A percentile compares a stretch with the other conserved stretches of the same genome.
Conservation (phyloP, 1,140 invertebrate species). For the Chymomyza costata region DNA sequence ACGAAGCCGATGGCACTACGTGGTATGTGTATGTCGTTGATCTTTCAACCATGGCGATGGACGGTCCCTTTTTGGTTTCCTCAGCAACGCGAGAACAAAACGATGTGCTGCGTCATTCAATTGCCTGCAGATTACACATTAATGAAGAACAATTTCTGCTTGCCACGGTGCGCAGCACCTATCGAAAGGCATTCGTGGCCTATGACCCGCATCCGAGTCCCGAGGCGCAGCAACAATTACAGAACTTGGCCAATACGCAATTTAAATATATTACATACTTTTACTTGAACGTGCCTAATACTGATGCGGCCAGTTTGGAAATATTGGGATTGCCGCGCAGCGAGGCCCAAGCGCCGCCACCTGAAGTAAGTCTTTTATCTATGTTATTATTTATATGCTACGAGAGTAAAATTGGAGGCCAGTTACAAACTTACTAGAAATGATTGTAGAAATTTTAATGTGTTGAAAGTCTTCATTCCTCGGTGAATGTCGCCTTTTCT, state of each 20-base stretch:
- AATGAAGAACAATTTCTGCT: constrained; percentile 58
- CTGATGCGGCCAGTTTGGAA: constrained; percentile 77
- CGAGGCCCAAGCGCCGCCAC: constrained; percentile 37
- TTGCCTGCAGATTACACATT: constrained; percentile 73
- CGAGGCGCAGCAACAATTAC: constrained; percentile 53
- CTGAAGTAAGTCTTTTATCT: constrained; percentile 33
- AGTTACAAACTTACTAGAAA: too few relatives aligned
- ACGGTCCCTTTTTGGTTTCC: constrained; percentile 80
- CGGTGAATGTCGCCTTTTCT: too few relatives aligned
- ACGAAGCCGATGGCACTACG: constrained; percentile 80
- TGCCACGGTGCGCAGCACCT: constrained; percentile 66
- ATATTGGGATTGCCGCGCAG: constrained; percentile 77
- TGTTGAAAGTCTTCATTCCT: too few relatives aligned
- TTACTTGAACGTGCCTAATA: constrained; percentile 79
- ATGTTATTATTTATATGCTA: too few relatives aligned
- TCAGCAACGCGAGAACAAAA: constrained; percentile 79
- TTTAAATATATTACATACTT: constrained; percentile 79
- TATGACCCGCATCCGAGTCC: constrained; percentile 50
- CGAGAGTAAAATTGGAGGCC: too few relatives aligned
- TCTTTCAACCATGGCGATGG: constrained; percentile 79
- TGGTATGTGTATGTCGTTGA: constrained; percentile 82
- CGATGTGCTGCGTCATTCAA: constrained; percentile 79
- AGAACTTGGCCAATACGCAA: constrained; percentile 52
- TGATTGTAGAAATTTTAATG: too few relatives aligned
- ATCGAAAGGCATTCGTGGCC: constrained; percentile 57